phyloP scores from a whole-genome alignment of 2,888 invertebrate genomes.

The Habroteleia sp. region DNA sequence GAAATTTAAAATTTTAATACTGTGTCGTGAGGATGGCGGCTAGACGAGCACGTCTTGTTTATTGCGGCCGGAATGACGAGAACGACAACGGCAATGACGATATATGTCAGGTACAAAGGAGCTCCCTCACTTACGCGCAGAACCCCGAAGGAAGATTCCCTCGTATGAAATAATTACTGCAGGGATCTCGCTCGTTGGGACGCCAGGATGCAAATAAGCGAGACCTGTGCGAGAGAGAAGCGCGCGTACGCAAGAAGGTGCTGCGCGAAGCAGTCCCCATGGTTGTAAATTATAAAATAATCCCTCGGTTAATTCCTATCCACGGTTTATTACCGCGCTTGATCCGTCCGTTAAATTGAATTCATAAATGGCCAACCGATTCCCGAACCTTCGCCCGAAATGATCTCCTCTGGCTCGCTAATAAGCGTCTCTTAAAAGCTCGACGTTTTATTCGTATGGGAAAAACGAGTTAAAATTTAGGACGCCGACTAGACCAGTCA shows the following conservation, averaged over 20 bases:
- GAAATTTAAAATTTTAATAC: constrained; percentile 59
- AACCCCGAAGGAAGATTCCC: constrained; percentile 67
- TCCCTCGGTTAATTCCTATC: constrained; percentile 77
- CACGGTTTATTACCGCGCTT: constrained; percentile 74
- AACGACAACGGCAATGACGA: constrained; percentile 58
- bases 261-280: constrained; percentile 69
- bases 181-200: constrained; percentile 68
- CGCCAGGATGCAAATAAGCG: constrained; percentile 71
- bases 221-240: constrained; percentile 67
- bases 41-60: constrained; percentile 39
- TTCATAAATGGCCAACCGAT: constrained; percentile 70
- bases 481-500: neutral
- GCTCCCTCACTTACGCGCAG: constrained; percentile 56
- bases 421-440: neutral
- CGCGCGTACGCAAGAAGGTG: constrained; percentile 57
- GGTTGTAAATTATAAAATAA: constrained; percentile 78
- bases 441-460: neutral
- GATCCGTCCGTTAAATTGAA: constrained; percentile 75
- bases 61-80: constrained; percentile 60
- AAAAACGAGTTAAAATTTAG: neutral
- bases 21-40: constrained; percentile 27
- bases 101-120: constrained; percentile 61
- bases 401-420: neutral
- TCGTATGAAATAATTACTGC: constrained; percentile 71
- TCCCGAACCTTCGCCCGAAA: constrained; percentile 5